Conservation (phyloP, 2,797 vertebrate genomes). For the Monodelphis domestica region DNA sequence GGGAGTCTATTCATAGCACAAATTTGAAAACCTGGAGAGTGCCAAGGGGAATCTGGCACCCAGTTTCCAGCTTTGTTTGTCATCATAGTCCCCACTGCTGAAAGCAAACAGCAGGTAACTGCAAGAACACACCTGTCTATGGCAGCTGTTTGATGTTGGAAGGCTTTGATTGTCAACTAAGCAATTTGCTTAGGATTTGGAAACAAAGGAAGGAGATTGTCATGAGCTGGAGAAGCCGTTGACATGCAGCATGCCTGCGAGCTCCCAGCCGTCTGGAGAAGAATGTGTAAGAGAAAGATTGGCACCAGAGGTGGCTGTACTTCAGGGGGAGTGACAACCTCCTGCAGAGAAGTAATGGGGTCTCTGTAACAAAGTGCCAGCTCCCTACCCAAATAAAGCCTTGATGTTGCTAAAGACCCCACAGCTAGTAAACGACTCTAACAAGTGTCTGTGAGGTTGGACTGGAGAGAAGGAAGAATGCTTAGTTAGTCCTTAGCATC, state of each 20-base stretch:
- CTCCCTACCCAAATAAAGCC: slow-evolving; percentile 42
- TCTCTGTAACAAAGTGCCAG: slow-evolving; percentile 60
- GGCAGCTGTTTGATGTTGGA: slow-evolving; percentile 74
- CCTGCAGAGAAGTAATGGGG: slow-evolving; percentile 64
- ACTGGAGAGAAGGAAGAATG: not conserved
- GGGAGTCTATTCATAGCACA: slow-evolving; percentile 41
- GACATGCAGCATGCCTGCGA: slow-evolving; percentile 51
- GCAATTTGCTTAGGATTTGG: slow-evolving; percentile 77
- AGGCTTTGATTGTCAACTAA: slow-evolving; percentile 75
- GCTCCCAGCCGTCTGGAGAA: slow-evolving; percentile 65
- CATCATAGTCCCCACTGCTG: slow-evolving; percentile 58
- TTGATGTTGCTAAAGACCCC: slow-evolving; percentile 49
- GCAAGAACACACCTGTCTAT: slow-evolving; percentile 69
- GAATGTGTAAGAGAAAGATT: slow-evolving; percentile 40
- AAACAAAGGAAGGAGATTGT: slow-evolving; percentile 75
- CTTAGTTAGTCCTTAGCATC: not conserved
- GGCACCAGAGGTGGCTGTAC: slow-evolving; percentile 56
- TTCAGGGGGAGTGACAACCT: slow-evolving; percentile 61
- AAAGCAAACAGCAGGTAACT: slow-evolving; percentile 76
- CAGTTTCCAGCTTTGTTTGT: slow-evolving; percentile 65
- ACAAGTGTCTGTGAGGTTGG: slow-evolving; percentile 7
- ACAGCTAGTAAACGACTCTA: slow-evolving; percentile 29
- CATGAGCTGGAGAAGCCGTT: slow-evolving; percentile 61
- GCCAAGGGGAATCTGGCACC: slow-evolving; percentile 52
- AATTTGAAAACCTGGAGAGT: slow-evolving; percentile 58